These are phyloP conservation scores for Conomelus anceps DNA, from an alignment of 2,888 invertebrate genomes.

Conservation along the genomic window DNA sequence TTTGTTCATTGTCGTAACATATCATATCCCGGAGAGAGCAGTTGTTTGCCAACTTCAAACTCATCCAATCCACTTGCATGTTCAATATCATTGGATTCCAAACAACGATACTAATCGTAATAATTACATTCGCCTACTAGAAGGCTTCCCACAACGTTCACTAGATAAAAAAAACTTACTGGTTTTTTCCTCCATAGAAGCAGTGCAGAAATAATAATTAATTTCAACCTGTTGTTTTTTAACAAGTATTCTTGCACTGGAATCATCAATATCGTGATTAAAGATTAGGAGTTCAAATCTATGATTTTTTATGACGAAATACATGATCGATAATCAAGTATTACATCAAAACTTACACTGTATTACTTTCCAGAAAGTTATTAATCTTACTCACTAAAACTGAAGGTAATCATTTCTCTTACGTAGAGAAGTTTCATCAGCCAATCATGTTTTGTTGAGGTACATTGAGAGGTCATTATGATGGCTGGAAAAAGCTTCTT, in stretches of 20 bases:
- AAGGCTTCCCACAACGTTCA: background rate
- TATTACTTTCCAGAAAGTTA: too few species aligned
- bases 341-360: too few species aligned
- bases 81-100: background rate
- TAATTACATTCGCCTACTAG: too few species aligned
- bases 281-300: too few species aligned
- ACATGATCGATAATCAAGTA: too few species aligned
- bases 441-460: too few species aligned
- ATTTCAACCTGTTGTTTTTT: background rate
- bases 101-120: background rate
- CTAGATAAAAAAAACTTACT: background rate
- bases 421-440: too few species aligned
- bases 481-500: too few species aligned
- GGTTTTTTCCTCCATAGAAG: background rate
- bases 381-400: too few species aligned
- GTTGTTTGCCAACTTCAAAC: background rate
- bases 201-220: background rate
- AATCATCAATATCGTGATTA: background rate
- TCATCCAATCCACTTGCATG: background rate
- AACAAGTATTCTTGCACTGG: background rate
- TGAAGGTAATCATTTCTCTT: too few species aligned
- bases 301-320: too few species aligned
- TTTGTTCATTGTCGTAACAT: background rate
- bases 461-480: too few species aligned
- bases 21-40: background rate